These are phyloP conservation scores for Oreochromis aureus DNA, from an alignment of 2,113 vertebrate genomes.

Conservation along the genomic window DNA sequence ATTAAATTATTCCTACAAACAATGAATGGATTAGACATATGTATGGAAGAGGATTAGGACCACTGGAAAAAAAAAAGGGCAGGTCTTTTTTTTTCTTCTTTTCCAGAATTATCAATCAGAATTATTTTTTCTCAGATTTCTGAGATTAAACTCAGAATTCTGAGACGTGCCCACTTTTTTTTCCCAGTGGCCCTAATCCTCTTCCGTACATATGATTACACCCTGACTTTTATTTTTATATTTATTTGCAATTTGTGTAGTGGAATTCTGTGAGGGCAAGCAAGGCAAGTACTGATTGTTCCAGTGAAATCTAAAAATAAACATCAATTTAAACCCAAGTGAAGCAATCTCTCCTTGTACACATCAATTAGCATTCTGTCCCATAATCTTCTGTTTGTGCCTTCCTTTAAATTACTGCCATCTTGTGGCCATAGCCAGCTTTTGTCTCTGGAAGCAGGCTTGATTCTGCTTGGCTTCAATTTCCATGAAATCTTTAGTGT, in stretches of 20 bases:
- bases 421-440: neutral
- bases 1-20: neutral
- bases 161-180: neutral
- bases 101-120: neutral
- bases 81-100: neutral
- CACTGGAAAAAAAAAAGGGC: neutral
- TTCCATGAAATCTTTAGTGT: neutral
- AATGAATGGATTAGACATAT: neutral
- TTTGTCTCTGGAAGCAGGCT: neutral
- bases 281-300: rapidly evolving
- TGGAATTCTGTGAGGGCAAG: neutral
- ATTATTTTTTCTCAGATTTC: neutral
- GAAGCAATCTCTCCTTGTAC: neutral
- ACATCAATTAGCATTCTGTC: neutral
- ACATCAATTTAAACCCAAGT: neutral
- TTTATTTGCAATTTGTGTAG: neutral
- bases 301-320: neutral
- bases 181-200: neutral
- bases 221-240: neutral
- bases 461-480: neutral
- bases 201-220: neutral
- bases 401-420: neutral
- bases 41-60: neutral
- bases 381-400: neutral
- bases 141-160: neutral